phyloP scores from a whole-genome alignment of 2,888 invertebrate species.

The Orthosia gothica region DNA sequence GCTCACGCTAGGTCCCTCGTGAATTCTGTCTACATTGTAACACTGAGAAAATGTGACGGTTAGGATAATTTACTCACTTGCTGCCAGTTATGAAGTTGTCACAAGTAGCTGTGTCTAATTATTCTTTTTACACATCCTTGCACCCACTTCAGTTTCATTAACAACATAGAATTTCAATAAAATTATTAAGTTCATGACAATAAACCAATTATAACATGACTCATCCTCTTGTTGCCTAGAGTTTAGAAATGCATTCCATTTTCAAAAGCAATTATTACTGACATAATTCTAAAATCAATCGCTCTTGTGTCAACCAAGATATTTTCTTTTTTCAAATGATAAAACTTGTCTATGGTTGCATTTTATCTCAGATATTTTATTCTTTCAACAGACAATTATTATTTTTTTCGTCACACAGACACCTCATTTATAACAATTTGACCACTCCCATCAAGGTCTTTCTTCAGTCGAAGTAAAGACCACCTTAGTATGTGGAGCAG shows the following conservation, averaged over 20 bases:
- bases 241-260: background rate
- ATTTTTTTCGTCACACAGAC: background rate
- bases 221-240: background rate
- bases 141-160: background rate
- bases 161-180: background rate
- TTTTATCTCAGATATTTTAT: too few species aligned
- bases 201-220: background rate
- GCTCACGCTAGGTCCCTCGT: conserved; percentile 21
- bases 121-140: too few species aligned
- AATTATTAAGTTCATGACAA: background rate
- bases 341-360: background rate
- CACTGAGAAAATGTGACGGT: background rate
- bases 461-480: conserved; percentile 1
- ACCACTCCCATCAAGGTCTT: conserved; percentile 26
- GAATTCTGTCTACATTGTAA: conserved; percentile 16
- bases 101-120: background rate
- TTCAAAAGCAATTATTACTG: background rate
- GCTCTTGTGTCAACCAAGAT: background rate
- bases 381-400: background rate
- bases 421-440: conserved; percentile 3
- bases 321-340: background rate
- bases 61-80: background rate
- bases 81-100: background rate
- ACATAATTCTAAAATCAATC: background rate
- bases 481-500: conserved; percentile 50